Base-by-base conservation (phyloP, 2,113 vertebrate genomes). In the Melozone crissalis region DNA sequence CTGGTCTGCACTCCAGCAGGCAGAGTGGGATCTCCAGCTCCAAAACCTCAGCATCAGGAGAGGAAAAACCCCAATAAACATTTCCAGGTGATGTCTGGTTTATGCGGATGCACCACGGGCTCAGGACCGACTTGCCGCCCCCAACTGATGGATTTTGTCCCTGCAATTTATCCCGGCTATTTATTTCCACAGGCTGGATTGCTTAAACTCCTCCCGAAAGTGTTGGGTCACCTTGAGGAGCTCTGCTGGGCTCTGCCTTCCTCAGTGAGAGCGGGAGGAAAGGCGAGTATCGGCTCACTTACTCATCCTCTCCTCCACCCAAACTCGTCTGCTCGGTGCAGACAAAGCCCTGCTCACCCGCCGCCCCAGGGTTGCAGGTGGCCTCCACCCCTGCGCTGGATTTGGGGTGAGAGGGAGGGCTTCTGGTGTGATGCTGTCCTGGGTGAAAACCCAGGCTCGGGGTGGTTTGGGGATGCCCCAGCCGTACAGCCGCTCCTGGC, bases 311-410 rank as follows among this genome's bases (percentile, higher is more conserved):
- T 77, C 20, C 61, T 52, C 59, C 4, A 3, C 31, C 3, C 37
- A 11, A 3, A 51, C 73, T 23, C 2, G 0, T 31, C 35, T 2
- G 2, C 51, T 30, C 1, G 0, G 24, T 10, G 12, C 72, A 67
- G 62, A 58, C 6, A 21, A 66, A 80, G 28, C 31, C 26, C 33
- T 28, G 22, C 44, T 89, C 15, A 4, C 15, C 6, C 0, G 0
- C 26, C 0, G 0, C 3, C 39, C 43, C 3, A 2, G 47, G 28
- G 21, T 30, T 51, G 9, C 5, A 7, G 35, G 26, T 19, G 11
- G 23, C 23, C 31, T 57, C 59, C 2, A 3, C 13, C 63, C 26
- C 30, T 4, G 1, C 0, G 1, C 46, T 51, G 66, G 41, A 43
- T 67, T 85, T 62, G 27, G 21, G 51, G 8, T 0, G 1, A 51